Evolutionary conservation across 2,113 vertebrate species (phyloP).

Genomic region (Ploceus nigricollis): DNA sequence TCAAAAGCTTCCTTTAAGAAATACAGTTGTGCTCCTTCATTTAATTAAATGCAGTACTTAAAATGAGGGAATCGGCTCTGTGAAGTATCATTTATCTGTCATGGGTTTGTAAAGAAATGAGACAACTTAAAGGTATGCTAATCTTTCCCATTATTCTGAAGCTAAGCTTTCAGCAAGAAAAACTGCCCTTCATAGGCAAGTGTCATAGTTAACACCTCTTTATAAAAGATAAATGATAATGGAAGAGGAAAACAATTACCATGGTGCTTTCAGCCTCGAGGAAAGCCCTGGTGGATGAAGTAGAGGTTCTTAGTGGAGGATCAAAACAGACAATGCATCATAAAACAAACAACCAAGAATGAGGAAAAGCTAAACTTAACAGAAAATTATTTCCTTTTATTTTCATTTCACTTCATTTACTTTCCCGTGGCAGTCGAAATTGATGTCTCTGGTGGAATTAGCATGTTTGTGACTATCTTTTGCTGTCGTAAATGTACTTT

Average conservation of each 20-base stretch:
- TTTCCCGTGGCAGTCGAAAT: not conserved
- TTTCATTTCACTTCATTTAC: conserved; percentile 14
- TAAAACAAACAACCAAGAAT: conserved; percentile 45
- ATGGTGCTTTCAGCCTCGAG: conserved; percentile 49
- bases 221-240: conserved; percentile 74
- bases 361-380: conserved; percentile 13
- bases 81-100: conserved; percentile 59
- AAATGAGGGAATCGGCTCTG: not conserved
- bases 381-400: conserved; percentile 14
- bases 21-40: conserved; percentile 32
- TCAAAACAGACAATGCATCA: conserved; percentile 54
- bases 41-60: conserved; percentile 59
- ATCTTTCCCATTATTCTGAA: conserved; percentile 64
- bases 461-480: not conserved
- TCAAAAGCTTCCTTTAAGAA: conserved; percentile 49
- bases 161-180: conserved; percentile 56
- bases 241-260: conserved; percentile 59
- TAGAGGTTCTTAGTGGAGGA: conserved; percentile 54
- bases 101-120: conserved; percentile 53
- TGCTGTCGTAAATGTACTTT: not conserved
- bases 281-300: conserved; percentile 38
- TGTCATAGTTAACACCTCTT: conserved; percentile 63
- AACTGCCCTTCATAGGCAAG: conserved; percentile 51
- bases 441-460: not conserved
- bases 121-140: conserved; percentile 63